phyloP scores from a whole-genome alignment of 2,797 vertebrate species.

The Melanogrammus aeglefinus region DNA sequence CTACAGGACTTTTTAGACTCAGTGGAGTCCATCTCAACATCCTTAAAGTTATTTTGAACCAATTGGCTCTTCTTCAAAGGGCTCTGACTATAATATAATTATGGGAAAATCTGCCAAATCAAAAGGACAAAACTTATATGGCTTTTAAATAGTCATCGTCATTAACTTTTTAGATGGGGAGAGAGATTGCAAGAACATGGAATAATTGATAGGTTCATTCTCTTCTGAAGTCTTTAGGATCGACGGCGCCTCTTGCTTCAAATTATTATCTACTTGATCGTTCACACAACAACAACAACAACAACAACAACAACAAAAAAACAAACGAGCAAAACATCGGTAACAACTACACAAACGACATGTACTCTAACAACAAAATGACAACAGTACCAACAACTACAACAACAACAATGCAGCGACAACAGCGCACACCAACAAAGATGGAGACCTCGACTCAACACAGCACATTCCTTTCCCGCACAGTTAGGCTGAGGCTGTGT shows the following conservation, averaged over 20 bases:
- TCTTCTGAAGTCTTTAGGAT: background rate
- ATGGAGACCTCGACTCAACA: background rate
- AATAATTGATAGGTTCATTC: background rate
- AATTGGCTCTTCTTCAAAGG: background rate
- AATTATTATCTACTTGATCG: background rate
- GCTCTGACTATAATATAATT: background rate
- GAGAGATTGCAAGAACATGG: background rate
- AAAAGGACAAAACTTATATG: background rate
- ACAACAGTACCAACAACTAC: background rate
- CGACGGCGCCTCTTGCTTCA: background rate
- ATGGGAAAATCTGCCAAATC: background rate
- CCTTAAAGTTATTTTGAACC: background rate
- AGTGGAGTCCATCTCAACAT: background rate
- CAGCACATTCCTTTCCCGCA: slow-evolving; percentile 1
- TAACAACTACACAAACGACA: background rate
- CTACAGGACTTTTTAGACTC: no score
- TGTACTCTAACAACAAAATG: background rate
- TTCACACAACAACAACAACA: background rate
- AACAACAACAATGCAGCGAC: background rate
- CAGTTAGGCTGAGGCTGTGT: slow-evolving; percentile 39
- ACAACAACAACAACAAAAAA: background rate
- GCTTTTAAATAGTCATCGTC: background rate
- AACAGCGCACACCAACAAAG: background rate
- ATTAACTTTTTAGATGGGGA: background rate
- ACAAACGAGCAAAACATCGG: background rate